A percentile compares a stretch with the other conserved stretches of the same genome.
These are phyloP conservation scores for Tachysurus vachellii DNA, from an alignment of 2,113 vertebrate species.

Conservation along the genomic window DNA sequence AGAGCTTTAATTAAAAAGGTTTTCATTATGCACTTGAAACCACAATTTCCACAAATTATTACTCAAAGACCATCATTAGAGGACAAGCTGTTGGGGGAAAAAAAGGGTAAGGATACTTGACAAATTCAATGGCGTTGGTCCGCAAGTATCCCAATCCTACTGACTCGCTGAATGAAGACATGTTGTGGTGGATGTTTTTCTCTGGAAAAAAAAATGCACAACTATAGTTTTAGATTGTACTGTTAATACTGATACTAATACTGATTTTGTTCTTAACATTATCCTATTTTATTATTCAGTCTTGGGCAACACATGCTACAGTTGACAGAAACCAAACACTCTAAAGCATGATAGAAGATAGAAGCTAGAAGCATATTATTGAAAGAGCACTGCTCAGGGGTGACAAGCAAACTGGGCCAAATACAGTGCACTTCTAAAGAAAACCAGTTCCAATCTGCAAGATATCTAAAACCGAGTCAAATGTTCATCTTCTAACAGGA, in stretches of 20 bases:
- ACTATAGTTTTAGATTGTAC: background rate
- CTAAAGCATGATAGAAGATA: background rate
- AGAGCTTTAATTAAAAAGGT: background rate
- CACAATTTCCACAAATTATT: slow-evolving; percentile 5
- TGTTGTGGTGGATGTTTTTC: slow-evolving; percentile 93
- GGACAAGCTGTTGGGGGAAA: background rate
- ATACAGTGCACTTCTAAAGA: background rate
- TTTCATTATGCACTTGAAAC: slow-evolving; percentile 26
- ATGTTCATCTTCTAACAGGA: background rate
- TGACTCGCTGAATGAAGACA: slow-evolving; percentile 98
- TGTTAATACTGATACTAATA: background rate
- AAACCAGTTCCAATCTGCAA: background rate
- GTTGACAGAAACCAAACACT: background rate
- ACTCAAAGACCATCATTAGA: background rate
- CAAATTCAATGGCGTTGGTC: slow-evolving; percentile 96
- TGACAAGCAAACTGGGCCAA: background rate
- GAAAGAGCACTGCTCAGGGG: background rate
- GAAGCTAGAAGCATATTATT: too few species aligned
- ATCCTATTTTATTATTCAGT: background rate
- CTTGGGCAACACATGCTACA: background rate
- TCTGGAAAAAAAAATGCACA: slow-evolving; percentile 70
- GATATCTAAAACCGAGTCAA: background rate
- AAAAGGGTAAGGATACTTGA: slow-evolving; percentile 90
- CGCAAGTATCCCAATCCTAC: slow-evolving; percentile 95
- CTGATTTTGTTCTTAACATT: background rate